Percentiles rank a stretch among this genome's conserved stretches.
phyloP scores from a whole-genome alignment of 2,113 vertebrate species.

The Formicarius rufipectus region DNA sequence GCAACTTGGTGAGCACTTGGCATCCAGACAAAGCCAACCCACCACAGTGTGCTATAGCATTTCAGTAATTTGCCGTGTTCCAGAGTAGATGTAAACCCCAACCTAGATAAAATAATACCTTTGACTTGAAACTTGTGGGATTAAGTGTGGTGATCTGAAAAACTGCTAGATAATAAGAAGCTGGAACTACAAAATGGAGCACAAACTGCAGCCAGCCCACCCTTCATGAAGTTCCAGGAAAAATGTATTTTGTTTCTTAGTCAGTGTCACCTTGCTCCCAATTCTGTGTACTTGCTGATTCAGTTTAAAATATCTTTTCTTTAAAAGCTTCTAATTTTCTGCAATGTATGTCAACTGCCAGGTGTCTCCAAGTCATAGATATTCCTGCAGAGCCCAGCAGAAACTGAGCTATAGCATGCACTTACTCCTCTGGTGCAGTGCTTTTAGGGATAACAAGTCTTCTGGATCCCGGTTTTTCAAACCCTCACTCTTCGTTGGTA shows the following conservation, averaged over 20 bases:
- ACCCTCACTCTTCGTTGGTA: background rate
- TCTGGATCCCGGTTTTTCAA: background rate
- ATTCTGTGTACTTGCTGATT: background rate
- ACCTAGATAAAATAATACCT: background rate
- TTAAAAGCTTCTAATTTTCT: background rate
- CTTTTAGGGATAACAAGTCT: background rate
- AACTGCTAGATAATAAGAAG: background rate
- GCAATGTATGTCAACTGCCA: background rate
- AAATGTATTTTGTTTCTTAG: background rate
- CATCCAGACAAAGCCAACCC: background rate
- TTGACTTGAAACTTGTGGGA: background rate
- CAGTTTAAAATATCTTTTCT: background rate
- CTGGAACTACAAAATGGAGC: background rate
- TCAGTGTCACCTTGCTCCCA: background rate
- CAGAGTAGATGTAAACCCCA: background rate
- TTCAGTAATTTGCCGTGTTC: background rate
- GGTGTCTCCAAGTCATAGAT: background rate
- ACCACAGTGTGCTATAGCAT: background rate
- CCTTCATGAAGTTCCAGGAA: background rate
- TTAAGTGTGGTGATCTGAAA: background rate
- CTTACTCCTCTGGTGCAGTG: background rate
- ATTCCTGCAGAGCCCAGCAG: background rate
- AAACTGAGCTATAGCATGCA: background rate
- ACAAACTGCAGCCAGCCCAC: background rate
- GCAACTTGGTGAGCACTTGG: rapidly evolving